These are phyloP conservation scores for Dryobates pubescens DNA, from an alignment of 2,797 vertebrate species.

Conservation along the genomic window DNA sequence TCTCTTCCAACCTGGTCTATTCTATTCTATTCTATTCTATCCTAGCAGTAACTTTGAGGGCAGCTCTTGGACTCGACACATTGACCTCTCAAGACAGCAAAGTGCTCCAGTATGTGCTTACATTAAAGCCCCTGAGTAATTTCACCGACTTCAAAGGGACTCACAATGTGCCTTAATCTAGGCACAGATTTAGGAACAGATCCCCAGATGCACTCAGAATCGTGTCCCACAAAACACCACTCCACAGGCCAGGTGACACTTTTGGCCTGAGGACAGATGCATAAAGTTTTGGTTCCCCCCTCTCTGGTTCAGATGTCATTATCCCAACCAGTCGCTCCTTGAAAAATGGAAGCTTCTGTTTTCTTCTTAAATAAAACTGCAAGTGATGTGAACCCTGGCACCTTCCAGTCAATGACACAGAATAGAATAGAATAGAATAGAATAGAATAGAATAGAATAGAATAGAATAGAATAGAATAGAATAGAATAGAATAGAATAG, in stretches of 20 bases:
- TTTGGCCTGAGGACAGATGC: not conserved
- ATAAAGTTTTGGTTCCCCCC: not conserved
- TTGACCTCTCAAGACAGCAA: not conserved
- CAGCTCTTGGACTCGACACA: not conserved
- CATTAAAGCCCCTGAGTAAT: fast-evolving
- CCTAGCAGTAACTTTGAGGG: fast-evolving
- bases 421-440: too few relatives aligned
- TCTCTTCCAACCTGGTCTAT: too few relatives aligned
- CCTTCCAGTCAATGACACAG: not conserved
- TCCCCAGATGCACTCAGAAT: not conserved
- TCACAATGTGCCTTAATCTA: not conserved
- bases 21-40: too few relatives aligned
- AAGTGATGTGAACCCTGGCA: not conserved
- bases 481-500: too few relatives aligned
- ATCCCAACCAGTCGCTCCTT: not conserved
- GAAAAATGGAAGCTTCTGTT: not conserved
- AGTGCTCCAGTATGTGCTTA: not conserved
- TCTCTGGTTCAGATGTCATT: not conserved
- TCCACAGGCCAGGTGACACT: not conserved
- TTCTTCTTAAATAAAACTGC: not conserved
- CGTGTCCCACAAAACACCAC: not conserved
- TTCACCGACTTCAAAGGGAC: not conserved
- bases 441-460: too few relatives aligned
- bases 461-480: too few relatives aligned
- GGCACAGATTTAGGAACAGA: not conserved